Base-by-base conservation (phyloP, 1,140 invertebrate genomes). In the Drosophila athabasca region DNA sequence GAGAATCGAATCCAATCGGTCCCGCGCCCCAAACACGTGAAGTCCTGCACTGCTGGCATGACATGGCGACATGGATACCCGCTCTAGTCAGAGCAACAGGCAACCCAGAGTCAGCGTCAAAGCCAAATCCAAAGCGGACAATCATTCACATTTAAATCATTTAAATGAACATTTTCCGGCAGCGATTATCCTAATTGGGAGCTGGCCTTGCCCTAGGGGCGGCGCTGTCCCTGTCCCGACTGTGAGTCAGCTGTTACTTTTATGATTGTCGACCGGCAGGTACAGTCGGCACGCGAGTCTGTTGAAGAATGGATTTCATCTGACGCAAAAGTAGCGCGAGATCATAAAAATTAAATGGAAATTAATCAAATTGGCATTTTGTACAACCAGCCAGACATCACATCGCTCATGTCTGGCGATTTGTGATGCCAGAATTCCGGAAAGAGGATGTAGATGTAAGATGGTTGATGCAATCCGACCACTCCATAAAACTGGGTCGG, bases 81-180 rank as follows among this genome's bases (percentile, higher is more conserved):
- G 17, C 17, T 19, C 17, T 19, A 19, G 17, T 19, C 17, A 19
- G 17, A 19, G 17, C 17, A 19, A 19, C 17, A 19, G 17, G 17
- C 17, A 19, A 19, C 17, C 17, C 17, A 24, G 22, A 24, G 22
- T 3, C 22, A 3, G 22, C 22, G 22, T 4, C 22, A 24, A 4
- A 24, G 22, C 22, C 22, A 24, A 24, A 24, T 19, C 45, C 58
- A 43, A 51, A 31, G 29, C 8, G 3, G 0, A 67, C 82, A 90
- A 90, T 90, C 84, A 81, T 79, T 90, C 84, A 89, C 74, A 1
- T 19, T 19, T 19, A 19, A 19, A 19, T 19, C 17, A 87, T 89
- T 90, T 90, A 90, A 90, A 90, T 90, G 83, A 90, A 90, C 89
- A 90, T 90, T 90, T 90, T 84, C 89, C 88, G 69, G 54, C 71